Evolutionary conservation across 1,140 invertebrate genomes (phyloP).

Genomic region (Hycleus phaleratus): DNA sequence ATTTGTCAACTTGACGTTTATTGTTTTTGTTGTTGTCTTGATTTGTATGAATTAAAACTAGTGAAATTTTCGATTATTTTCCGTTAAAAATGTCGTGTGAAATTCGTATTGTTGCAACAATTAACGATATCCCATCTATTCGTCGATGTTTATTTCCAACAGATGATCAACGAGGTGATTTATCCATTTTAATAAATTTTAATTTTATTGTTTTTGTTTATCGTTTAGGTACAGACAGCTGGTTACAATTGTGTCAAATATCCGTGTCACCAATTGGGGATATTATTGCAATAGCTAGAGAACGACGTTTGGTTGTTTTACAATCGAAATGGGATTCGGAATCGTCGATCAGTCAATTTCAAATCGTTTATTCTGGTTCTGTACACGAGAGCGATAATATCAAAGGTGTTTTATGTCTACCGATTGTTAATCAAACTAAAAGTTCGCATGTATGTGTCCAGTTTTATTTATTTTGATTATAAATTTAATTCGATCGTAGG

Average conservation of each 20-base stretch:
- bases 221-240: slow-evolving; percentile 49
- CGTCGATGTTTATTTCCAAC: slow-evolving; percentile 49
- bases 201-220: slow-evolving; percentile 7
- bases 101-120: slow-evolving; percentile 58
- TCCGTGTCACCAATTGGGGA: slow-evolving; percentile 69
- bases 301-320: slow-evolving; percentile 57
- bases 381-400: slow-evolving; percentile 46
- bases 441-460: slow-evolving; percentile 30
- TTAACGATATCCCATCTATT: slow-evolving; percentile 53
- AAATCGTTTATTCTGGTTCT: slow-evolving; percentile 48
- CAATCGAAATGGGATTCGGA: slow-evolving; percentile 54
- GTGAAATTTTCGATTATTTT: not conserved
- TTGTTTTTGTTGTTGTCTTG: not conserved
- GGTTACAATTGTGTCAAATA: slow-evolving; percentile 63
- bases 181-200: not conserved
- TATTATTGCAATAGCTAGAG: slow-evolving; percentile 59
- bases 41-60: slow-evolving; percentile 2
- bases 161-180: slow-evolving; percentile 42
- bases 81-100: slow-evolving; percentile 53
- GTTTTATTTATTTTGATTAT: slow-evolving; percentile 27
- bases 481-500: slow-evolving; percentile 40
- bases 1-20: not conserved
- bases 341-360: slow-evolving; percentile 42
- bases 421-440: slow-evolving; percentile 39
- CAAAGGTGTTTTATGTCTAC: slow-evolving; percentile 45